These are phyloP conservation scores for Epirrita christyi DNA, from an alignment of 2,888 invertebrate genomes.

Conservation along the genomic window DNA sequence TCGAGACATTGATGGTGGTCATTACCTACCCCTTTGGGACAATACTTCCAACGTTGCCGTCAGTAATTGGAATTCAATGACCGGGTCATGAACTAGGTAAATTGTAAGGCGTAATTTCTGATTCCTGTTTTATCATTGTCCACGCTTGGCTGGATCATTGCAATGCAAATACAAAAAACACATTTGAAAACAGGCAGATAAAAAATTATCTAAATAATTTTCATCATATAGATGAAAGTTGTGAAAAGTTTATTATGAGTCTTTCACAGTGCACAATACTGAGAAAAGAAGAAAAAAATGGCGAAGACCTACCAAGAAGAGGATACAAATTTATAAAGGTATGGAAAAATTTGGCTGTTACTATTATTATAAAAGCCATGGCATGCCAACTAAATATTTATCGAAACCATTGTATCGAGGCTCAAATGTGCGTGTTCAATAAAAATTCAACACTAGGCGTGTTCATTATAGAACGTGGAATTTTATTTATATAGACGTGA, in stretches of 20 bases:
- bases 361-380: background rate
- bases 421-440: conserved; percentile 31
- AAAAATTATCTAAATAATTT: no score
- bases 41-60: conserved; percentile 15
- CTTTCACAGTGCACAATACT: no score
- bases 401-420: conserved; percentile 9
- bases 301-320: no score
- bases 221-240: no score
- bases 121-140: no score
- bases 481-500: conserved; percentile 23
- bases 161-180: no score
- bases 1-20: conserved; percentile 12
- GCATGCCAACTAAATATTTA: conserved; percentile 13
- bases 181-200: no score
- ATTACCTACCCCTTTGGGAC: conserved; percentile 8
- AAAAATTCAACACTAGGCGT: conserved; percentile 34
- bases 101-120: background rate
- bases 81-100: conserved; percentile 11
- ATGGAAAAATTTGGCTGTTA: background rate
- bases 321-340: no score
- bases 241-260: no score
- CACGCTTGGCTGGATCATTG: no score
- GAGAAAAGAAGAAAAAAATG: no score
- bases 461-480: conserved; percentile 13
- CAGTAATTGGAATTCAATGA: conserved; percentile 16